Percentiles rank a stretch among this genome's conserved stretches.
phyloP scores from a whole-genome alignment of 2,113 vertebrate species.

The Crotophaga sulcirostris region DNA sequence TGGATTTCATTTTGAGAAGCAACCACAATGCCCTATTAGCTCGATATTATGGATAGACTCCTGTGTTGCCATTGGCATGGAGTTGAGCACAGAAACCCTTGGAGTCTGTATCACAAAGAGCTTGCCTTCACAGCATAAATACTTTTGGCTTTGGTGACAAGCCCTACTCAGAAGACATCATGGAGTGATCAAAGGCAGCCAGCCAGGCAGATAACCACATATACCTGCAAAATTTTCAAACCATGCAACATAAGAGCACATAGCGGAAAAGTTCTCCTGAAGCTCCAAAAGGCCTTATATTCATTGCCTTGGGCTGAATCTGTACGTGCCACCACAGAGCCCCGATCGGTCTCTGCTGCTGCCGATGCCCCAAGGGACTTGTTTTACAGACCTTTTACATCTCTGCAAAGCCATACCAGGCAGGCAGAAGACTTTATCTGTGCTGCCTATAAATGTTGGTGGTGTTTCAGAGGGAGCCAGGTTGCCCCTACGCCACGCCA shows the following conservation, averaged over 20 bases:
- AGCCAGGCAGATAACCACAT: neutral
- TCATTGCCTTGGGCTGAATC: neutral
- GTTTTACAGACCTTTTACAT: neutral
- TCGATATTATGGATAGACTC: fast-evolving
- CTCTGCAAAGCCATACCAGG: neutral
- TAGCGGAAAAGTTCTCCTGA: neutral
- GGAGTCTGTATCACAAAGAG: neutral
- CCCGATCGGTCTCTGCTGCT: neutral
- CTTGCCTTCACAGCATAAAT: fast-evolving
- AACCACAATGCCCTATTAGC: neutral
- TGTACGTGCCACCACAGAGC: fast-evolving
- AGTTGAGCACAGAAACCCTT: neutral
- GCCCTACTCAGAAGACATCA: neutral
- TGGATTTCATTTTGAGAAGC: neutral
- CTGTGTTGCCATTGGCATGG: neutral
- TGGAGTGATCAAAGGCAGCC: neutral
- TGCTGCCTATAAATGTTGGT: neutral
- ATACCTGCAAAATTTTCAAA: neutral
- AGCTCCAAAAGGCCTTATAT: neutral
- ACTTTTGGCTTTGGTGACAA: neutral
- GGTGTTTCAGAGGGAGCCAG: neutral
- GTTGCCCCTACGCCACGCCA: neutral
- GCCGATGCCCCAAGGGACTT: neutral
- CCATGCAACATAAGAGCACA: fast-evolving
- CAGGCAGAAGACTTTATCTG: neutral